phyloP scores from a whole-genome alignment of 2,888 invertebrate genomes.

The Galerucella calmariensis region DNA sequence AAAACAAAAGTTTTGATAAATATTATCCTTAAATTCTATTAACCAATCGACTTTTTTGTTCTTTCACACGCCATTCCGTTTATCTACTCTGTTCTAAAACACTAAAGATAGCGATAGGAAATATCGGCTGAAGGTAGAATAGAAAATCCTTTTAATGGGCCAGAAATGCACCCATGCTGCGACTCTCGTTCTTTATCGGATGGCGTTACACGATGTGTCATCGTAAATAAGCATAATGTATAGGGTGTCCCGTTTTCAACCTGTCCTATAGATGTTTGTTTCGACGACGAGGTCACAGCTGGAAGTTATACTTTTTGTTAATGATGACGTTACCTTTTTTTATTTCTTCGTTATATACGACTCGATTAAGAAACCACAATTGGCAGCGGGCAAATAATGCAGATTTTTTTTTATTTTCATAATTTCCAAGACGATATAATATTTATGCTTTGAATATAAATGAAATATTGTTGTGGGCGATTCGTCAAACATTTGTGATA shows the following conservation, averaged over 20 bases:
- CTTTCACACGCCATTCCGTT: no score
- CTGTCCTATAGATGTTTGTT: not conserved
- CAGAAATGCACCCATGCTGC: slow-evolving; percentile 42
- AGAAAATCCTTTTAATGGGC: slow-evolving; percentile 42
- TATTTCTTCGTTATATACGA: not conserved
- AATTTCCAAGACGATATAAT: no score
- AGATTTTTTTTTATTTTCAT: no score
- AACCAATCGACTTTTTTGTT: no score
- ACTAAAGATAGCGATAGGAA: not conserved
- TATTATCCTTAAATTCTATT: no score
- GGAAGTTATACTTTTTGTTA: not conserved
- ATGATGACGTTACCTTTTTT: not conserved
- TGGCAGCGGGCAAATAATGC: no score
- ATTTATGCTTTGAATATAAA: no score
- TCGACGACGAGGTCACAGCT: slow-evolving; percentile 1
- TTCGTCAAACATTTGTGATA: no score
- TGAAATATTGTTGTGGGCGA: no score
- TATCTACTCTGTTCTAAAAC: no score
- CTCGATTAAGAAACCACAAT: no score
- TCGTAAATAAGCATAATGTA: slow-evolving; percentile 33
- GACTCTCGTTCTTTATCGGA: slow-evolving; percentile 33
- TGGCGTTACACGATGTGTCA: slow-evolving; percentile 37
- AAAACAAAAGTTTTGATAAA: no score
- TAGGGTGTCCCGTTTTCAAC: slow-evolving; percentile 7
- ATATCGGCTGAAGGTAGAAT: slow-evolving; percentile 31